Base-by-base conservation (phyloP, 2,113 vertebrate genomes). In the Catharus fuscescens region DNA sequence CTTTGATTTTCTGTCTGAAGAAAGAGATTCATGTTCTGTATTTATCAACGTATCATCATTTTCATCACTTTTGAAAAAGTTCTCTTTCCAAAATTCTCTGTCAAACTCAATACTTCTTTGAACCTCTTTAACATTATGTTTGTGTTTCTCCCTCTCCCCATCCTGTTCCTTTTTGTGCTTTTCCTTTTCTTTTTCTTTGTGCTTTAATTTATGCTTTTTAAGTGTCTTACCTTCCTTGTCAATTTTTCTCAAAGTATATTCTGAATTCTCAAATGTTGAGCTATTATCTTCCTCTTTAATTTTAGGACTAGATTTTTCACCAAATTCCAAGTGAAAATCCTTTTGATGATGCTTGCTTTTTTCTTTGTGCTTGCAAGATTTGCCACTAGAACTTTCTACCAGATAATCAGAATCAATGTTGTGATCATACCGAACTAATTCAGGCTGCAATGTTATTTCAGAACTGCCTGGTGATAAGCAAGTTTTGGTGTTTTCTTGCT, bases 1-100 rank as follows among this genome's bases (percentile, higher is more conserved):
- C 72, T 98, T 98, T 10, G 97, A 95, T 87, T 98, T 98, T 96
- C 98, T 99, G 57, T 98, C 98, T 88, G 98, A 96, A 9, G 95
- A 96, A 88, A 97, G 82, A 65, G 97, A 94, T 76, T 98, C 98
- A 34, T 98, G 98, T 67, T 99, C 99, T 32, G 94, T 94, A 95
- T 97, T 99, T 93, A 98, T 95, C 86, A 97, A 92, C 0, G 67
- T 72, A 70, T 99, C 99, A 82, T 99, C 99, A 8, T 98, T 98
- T 96, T 99, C 99, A 97, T 99, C 99, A 92, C 98, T 99, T 98
- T 99, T 99, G 97, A 99, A 99, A 96, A 99, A 99, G 92, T 99
- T 99, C 64, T 99, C 99, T 97, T 99, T 99, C 99, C 99, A 99
- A 97, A 99, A 99, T 97, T 99, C 99, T 96, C 99, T 98, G 97